These are phyloP conservation scores for Melanogrammus aeglefinus DNA, from an alignment of 2,797 vertebrate genomes.

Conservation along the genomic window DNA sequence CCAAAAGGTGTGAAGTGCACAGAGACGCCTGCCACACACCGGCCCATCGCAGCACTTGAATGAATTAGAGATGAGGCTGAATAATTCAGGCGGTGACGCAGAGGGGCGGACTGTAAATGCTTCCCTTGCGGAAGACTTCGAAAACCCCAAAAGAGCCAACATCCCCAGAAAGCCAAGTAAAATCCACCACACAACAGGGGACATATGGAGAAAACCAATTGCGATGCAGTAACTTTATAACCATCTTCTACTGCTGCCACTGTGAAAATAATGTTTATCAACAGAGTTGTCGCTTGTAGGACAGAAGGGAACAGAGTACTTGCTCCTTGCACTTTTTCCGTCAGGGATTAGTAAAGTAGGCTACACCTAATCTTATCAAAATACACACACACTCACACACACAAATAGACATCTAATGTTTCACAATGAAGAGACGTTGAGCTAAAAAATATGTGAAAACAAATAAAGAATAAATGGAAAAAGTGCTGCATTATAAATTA, in stretches of 20 bases:
- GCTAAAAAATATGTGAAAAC: not conserved
- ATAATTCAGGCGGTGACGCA: conserved; percentile 74
- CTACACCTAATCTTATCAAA: not conserved
- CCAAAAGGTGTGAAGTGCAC: conserved; percentile 60
- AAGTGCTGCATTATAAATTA: not conserved
- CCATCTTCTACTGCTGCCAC: not conserved
- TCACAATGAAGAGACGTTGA: not conserved
- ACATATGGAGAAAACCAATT: conserved; percentile 43
- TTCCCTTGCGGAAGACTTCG: conserved; percentile 68
- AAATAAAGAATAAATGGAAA: not conserved
- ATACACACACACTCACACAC: conserved; percentile 20
- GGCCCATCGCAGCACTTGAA: conserved; percentile 51
- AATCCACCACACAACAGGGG: conserved; percentile 58
- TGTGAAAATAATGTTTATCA: not conserved
- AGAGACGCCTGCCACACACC: conserved; percentile 30
- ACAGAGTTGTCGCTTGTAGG: not conserved
- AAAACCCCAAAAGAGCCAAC: conserved; percentile 50
- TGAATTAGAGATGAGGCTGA: conserved; percentile 76
- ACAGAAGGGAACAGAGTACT: not conserved
- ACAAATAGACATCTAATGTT: not conserved
- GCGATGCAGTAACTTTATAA: not conserved
- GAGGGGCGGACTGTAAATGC: conserved; percentile 70
- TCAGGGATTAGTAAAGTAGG: not conserved
- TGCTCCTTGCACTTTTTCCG: not conserved
- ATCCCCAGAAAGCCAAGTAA: conserved; percentile 64